These are phyloP conservation scores for Cheilosia vulpina DNA, from an alignment of 2,888 invertebrate genomes.

Conservation along the genomic window DNA sequence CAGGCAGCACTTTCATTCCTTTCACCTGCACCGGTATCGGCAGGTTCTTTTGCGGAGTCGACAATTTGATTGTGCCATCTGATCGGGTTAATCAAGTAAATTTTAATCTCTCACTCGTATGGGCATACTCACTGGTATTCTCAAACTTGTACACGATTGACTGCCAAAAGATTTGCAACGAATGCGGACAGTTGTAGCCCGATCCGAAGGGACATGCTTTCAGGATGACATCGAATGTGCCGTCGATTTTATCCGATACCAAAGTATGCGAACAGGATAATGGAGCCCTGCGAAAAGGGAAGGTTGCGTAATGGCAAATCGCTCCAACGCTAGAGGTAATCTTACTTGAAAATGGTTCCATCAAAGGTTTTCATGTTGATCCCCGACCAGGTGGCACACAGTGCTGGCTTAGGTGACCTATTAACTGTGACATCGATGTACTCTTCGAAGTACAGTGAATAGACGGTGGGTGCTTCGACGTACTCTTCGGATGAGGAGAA, in stretches of 20 bases:
- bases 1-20: slow-evolving; percentile 89
- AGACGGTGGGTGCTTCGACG: slow-evolving; percentile 77
- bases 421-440: slow-evolving; percentile 79
- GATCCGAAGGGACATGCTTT: slow-evolving; percentile 85
- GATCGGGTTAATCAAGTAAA: slow-evolving; percentile 21
- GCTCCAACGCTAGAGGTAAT: slow-evolving; percentile 16
- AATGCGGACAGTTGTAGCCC: slow-evolving; percentile 84
- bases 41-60: slow-evolving; percentile 85
- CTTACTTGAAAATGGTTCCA: slow-evolving; percentile 89
- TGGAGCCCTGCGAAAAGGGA: slow-evolving; percentile 86
- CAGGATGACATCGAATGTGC: slow-evolving; percentile 88
- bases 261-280: slow-evolving; percentile 91
- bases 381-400: slow-evolving; percentile 92
- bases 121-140: slow-evolving; percentile 82
- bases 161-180: slow-evolving; percentile 86
- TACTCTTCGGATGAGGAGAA: slow-evolving; percentile 80
- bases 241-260: slow-evolving; percentile 88
- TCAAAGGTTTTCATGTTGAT: slow-evolving; percentile 94
- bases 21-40: slow-evolving; percentile 90
- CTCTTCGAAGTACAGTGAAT: slow-evolving; percentile 79
- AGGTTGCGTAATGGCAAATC: slow-evolving; percentile 1
- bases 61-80: slow-evolving; percentile 86
- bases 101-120: slow-evolving; percentile 24
- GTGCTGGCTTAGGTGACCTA: slow-evolving; percentile 86
- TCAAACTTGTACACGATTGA: slow-evolving; percentile 88